Percentiles rank a stretch among this genome's conserved stretches.
Evolutionary conservation across 2,888 invertebrate genomes (phyloP).

Genomic region (Strigamia transsilvanica): DNA sequence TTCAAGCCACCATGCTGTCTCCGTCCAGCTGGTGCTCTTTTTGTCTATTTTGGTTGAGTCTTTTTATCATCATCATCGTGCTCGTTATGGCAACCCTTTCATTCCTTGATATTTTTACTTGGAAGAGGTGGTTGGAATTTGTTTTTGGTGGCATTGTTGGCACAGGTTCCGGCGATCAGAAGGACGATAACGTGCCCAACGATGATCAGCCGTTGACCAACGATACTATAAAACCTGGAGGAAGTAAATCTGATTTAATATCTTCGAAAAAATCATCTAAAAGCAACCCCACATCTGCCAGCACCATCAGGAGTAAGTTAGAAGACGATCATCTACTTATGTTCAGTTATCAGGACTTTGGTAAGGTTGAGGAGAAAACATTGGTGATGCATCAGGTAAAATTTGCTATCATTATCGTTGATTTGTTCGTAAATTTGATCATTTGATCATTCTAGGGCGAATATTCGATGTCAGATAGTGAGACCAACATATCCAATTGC

Average conservation of each 20-base stretch:
- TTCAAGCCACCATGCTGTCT: constrained; percentile 36
- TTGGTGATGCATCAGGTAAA: constrained; percentile 4
- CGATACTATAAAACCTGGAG: not conserved
- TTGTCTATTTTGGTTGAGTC: constrained; percentile 29
- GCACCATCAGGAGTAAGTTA: constrained; percentile 25
- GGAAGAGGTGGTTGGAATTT: constrained; percentile 40
- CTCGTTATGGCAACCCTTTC: constrained; percentile 42
- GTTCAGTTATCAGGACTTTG: constrained; percentile 43
- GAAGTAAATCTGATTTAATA: constrained; percentile 38
- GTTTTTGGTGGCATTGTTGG: constrained; percentile 17
- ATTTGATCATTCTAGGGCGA: not conserved
- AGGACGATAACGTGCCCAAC: not conserved
- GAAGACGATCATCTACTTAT: constrained; percentile 18
- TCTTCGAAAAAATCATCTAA: constrained; percentile 16
- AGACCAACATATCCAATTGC: constrained; percentile 25
- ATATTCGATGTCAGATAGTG: not conserved
- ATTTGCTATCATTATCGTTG: not conserved
- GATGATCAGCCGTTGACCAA: not conserved
- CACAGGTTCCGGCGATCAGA: not conserved
- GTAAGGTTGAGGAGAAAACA: constrained; percentile 13
- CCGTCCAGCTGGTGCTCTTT: constrained; percentile 22
- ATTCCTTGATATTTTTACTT: constrained; percentile 23
- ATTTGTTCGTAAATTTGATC: not conserved
- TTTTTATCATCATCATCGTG: constrained; percentile 1
- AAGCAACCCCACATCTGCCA: constrained; percentile 9